Evolutionary conservation across 2,113 vertebrate species (phyloP).

Genomic region (Manacus vitellinus): DNA sequence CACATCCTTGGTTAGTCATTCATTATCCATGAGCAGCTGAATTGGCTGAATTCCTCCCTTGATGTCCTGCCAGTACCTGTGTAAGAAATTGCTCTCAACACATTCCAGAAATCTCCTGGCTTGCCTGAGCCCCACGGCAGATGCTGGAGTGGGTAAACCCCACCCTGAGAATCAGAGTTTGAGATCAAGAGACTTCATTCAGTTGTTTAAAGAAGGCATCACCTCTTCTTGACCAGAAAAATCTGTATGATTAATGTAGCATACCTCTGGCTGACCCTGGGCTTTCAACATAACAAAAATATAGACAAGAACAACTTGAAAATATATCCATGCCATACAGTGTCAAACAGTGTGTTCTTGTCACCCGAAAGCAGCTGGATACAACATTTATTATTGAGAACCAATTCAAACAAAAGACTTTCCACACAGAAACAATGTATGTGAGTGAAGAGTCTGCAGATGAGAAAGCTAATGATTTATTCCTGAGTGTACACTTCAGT

Average conservation of each 20-base stretch:
- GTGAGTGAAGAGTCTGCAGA: not conserved
- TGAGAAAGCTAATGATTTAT: slow-evolving; percentile 9
- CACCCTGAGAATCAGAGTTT: not conserved
- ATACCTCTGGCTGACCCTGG: not conserved
- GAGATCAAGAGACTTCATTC: not conserved
- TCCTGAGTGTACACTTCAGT: not conserved
- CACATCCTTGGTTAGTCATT: not conserved
- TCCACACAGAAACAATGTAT: not conserved
- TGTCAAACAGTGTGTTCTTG: not conserved
- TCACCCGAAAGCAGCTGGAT: not conserved
- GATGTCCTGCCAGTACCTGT: not conserved
- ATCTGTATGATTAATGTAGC: not conserved
- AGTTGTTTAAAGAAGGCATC: not conserved
- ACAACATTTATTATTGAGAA: not conserved
- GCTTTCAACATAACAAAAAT: not conserved
- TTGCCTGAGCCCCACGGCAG: not conserved
- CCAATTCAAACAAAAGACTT: not conserved
- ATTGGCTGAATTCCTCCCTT: not conserved
- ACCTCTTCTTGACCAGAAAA: not conserved
- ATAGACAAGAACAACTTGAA: not conserved
- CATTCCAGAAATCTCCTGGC: not conserved
- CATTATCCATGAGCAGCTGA: not conserved
- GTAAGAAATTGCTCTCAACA: not conserved
- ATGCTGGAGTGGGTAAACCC: not conserved
- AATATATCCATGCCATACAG: not conserved